Evolutionary conservation across 2,113 vertebrate genomes (phyloP), one percentile per base, ranked within the genome.

Genomic region (Melanocharis versteri): DNA sequence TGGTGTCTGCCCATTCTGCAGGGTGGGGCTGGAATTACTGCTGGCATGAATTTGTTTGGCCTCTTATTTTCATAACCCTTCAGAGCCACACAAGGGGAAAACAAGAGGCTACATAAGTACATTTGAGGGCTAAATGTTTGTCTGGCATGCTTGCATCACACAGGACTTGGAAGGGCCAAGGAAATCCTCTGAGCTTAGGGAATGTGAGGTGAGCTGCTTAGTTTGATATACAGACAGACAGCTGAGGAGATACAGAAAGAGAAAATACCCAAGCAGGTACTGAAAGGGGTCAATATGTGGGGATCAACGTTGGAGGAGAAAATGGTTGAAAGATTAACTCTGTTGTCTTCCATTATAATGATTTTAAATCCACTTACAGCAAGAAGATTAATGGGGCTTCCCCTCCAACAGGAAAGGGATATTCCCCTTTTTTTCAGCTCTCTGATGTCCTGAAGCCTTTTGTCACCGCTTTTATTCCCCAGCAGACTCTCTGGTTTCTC

Each of bases 11-110:
- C 93, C 79, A 78, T 90, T 94, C 78, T 70, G 73, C 60, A 90
- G 95, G 92, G 93, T 95, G 93, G 85, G 79, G 88, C 83, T 96
- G 92, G 94, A 97, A 96, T 95, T 92, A 77, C 90, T 81, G 68
- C 83, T 96, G 92, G 92, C 88, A 95, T 75, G 79, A 90, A 83
- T 89, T 93, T 94, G 47, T 93, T 95, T 96, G 83, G 85, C 79
- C 60, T 97, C 60, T 92, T 95, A 92, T 93, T 96, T 96, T 95
- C 85, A 94, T 95, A 96, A 96, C 72, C 85, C 85, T 93, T 94
- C 85, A 56, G 82, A 96, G 83, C 75, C 64, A 90, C 92, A 95
- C 76, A 75, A 71, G 20, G 60, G 93, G 92, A 96, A 96, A 96
- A 96, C 82, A 94, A 94, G 79, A 97, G 88, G 89, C 93, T 93